phyloP scores from a whole-genome alignment of 2,888 invertebrate species.

The Eristalis tenax region DNA sequence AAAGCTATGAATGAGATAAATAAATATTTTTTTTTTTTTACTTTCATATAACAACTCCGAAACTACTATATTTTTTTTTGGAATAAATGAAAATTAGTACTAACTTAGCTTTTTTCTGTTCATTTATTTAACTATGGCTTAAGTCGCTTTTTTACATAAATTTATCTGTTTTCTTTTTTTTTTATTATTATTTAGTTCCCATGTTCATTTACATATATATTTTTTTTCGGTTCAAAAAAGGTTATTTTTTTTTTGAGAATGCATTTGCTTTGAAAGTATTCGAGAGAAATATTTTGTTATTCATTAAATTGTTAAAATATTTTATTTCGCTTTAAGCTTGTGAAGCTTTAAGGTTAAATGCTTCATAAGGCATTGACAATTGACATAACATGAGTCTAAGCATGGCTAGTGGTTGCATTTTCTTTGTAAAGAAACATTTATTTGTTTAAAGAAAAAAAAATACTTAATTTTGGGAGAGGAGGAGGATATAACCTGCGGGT shows the following conservation, averaged over 20 bases:
- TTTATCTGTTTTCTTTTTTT: constrained; percentile 22
- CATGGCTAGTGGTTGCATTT: not conserved
- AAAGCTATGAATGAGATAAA: constrained; percentile 40
- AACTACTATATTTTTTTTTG: constrained; percentile 31
- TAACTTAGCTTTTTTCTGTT: constrained; percentile 56
- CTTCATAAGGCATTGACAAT: not conserved
- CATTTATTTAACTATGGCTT: constrained; percentile 58
- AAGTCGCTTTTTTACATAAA: constrained; percentile 39
- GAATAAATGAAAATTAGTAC: constrained; percentile 29
- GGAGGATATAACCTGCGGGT: too few relatives aligned
- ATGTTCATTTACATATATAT: constrained; percentile 43
- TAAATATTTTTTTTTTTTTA: constrained; percentile 13
- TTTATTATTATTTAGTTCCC: constrained; percentile 31
- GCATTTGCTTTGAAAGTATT: constrained; percentile 45
- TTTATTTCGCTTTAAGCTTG: not conserved
- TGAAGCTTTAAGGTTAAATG: not conserved
- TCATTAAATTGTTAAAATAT: not conserved
- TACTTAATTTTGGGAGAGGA: too few relatives aligned
- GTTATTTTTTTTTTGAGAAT: constrained; percentile 9
- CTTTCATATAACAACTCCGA: constrained; percentile 53
- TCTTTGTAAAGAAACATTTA: not conserved
- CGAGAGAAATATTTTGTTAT: not conserved
- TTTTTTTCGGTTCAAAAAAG: not conserved
- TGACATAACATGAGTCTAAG: not conserved
- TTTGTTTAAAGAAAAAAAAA: too few relatives aligned